Conservation (phyloP, 2,113 vertebrate genomes). For the Rhizomys pruinosus region DNA sequence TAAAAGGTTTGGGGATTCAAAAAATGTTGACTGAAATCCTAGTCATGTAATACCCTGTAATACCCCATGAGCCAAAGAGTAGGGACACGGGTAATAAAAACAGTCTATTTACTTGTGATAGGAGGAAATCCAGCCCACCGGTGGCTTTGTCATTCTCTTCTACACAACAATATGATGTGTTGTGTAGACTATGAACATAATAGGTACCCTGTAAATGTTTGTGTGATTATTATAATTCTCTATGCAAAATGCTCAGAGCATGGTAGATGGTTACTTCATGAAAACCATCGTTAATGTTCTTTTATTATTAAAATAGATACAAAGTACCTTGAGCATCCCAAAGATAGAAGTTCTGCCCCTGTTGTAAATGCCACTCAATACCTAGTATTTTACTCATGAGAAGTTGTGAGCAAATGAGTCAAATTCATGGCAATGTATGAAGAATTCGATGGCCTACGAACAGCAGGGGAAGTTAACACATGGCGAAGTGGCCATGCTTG, state of each 20-base stretch:
- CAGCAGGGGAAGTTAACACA: not conserved
- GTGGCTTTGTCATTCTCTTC: not conserved
- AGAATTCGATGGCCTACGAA: not conserved
- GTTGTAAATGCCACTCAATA: not conserved
- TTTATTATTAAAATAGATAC: not conserved
- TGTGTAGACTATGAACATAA: not conserved
- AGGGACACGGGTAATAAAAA: accelerated
- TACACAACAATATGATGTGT: not conserved
- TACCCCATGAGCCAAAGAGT: not conserved
- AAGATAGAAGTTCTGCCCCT: not conserved
- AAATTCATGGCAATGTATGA: not conserved
- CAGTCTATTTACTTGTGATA: not conserved
- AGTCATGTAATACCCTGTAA: not conserved
- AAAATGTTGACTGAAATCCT: not conserved
- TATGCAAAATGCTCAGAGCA: not conserved
- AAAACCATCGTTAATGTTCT: not conserved
- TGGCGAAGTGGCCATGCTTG: not conserved
- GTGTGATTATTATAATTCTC: not conserved
- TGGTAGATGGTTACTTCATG: not conserved
- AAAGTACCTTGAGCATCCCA: not conserved
- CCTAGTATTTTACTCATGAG: not conserved
- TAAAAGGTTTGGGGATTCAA: not conserved
- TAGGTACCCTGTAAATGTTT: not conserved
- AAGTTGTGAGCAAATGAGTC: not conserved
- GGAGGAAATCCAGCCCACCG: not conserved